Conservation (phyloP, 2,113 vertebrate genomes). For the Oreochromis aureus region DNA sequence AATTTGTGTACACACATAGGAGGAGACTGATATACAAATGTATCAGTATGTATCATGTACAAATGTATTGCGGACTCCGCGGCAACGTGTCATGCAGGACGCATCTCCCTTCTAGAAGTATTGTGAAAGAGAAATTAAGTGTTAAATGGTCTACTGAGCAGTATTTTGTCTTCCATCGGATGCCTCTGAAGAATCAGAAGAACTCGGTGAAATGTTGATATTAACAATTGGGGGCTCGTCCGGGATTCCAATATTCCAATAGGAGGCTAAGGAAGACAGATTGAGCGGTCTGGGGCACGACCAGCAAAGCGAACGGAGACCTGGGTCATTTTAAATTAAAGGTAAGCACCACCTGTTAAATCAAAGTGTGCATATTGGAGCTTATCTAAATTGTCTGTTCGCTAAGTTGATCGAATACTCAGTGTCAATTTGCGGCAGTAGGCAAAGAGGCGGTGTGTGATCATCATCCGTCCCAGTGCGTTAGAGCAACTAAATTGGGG, state of each 20-base stretch:
- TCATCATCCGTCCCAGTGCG: neutral
- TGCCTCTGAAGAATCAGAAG: neutral
- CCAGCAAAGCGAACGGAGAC: neutral
- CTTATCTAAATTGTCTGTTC: neutral
- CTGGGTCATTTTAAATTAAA: neutral
- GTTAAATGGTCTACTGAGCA: neutral
- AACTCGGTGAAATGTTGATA: neutral
- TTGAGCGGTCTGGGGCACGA: rapidly evolving
- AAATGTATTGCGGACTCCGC: no score
- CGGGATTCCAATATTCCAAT: neutral
- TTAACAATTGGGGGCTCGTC: rapidly evolving
- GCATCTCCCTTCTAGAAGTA: neutral
- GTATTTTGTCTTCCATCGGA: neutral
- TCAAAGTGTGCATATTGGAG: rapidly evolving
- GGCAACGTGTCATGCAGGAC: neutral
- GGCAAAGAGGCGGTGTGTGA: neutral
- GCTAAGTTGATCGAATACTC: neutral
- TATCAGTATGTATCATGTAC: no score
- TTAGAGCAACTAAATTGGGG: neutral
- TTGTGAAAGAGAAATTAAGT: neutral
- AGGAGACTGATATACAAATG: no score
- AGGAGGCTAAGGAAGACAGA: neutral
- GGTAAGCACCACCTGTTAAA: neutral
- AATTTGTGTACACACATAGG: no score
- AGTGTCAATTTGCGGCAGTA: neutral